phyloP scores from a whole-genome alignment of 2,888 invertebrate species.

The Idaea biselata region DNA sequence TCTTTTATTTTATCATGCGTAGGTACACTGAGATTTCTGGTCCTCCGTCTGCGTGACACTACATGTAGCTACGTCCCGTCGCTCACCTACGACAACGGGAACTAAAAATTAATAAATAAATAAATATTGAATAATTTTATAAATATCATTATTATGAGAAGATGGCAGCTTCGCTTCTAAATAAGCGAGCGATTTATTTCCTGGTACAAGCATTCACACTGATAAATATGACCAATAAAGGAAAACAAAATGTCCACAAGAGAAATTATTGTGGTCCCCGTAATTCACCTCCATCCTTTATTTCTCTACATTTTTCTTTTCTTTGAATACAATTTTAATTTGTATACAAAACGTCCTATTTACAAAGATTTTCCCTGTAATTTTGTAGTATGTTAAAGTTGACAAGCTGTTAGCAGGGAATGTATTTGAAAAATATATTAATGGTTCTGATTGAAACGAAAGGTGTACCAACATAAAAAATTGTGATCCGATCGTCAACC shows the following conservation, averaged over 20 bases:
- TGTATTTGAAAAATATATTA: too few relatives aligned
- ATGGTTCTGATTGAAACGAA: too few relatives aligned
- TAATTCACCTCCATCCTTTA: constrained; percentile 49
- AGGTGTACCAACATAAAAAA: too few relatives aligned
- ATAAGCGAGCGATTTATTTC: constrained; percentile 59
- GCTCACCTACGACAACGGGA: too few relatives aligned
- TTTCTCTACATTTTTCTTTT: constrained; percentile 37
- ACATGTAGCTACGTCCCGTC: too few relatives aligned
- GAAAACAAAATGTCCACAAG: constrained; percentile 67
- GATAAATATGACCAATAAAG: constrained; percentile 73
- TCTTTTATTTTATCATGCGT: too few relatives aligned
- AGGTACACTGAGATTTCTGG: too few relatives aligned
- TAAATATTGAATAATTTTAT: constrained; percentile 1
- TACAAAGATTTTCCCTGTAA: not conserved
- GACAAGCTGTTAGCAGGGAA: not conserved
- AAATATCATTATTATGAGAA: constrained; percentile 24
- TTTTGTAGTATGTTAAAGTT: not conserved
- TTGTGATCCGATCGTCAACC: too few relatives aligned
- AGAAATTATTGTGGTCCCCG: constrained; percentile 59
- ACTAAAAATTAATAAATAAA: not conserved
- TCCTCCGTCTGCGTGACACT: too few relatives aligned
- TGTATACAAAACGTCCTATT: not conserved
- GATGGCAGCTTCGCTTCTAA: constrained; percentile 49
- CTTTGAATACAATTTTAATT: constrained; percentile 29
- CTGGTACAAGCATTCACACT: constrained; percentile 55